Conservation (phyloP, 2,888 invertebrate species). For the Macrophya annulata region DNA sequence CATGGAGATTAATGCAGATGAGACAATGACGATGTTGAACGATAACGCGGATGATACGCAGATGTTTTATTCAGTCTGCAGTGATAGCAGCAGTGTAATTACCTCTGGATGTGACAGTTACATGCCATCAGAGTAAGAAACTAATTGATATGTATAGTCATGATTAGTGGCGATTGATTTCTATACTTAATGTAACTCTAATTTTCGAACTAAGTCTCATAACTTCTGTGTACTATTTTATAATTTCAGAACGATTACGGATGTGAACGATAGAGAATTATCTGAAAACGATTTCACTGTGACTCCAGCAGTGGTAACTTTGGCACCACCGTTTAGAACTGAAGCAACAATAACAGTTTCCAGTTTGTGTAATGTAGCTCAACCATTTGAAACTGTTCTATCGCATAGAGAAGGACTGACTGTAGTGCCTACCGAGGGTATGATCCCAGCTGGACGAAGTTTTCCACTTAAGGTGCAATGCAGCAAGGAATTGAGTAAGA, state of each 20-base stretch:
- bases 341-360: slow-evolving; percentile 68
- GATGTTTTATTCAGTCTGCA: slow-evolving; percentile 75
- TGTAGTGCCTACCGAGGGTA: slow-evolving; percentile 70
- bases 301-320: slow-evolving; percentile 63
- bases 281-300: slow-evolving; percentile 66
- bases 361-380: slow-evolving; percentile 66
- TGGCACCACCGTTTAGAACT: slow-evolving; percentile 66
- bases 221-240: neutral
- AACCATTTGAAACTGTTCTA: slow-evolving; percentile 70
- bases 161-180: neutral
- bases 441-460: slow-evolving; percentile 69
- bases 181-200: neutral
- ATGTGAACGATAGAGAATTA: slow-evolving; percentile 23
- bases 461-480: slow-evolving; percentile 70
- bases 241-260: slow-evolving; percentile 24
- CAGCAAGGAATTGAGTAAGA: slow-evolving; percentile 65
- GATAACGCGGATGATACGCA: slow-evolving; percentile 76
- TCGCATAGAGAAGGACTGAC: slow-evolving; percentile 66
- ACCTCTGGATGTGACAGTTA: slow-evolving; percentile 72
- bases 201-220: neutral
- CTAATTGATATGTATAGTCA: neutral
- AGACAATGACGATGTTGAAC: slow-evolving; percentile 73
- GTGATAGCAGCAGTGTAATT: slow-evolving; percentile 71
- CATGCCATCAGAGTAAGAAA: slow-evolving; percentile 69
- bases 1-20: slow-evolving; percentile 74